phyloP scores from a whole-genome alignment of 2,888 invertebrate genomes.

The Drosophila bunnanda region DNA sequence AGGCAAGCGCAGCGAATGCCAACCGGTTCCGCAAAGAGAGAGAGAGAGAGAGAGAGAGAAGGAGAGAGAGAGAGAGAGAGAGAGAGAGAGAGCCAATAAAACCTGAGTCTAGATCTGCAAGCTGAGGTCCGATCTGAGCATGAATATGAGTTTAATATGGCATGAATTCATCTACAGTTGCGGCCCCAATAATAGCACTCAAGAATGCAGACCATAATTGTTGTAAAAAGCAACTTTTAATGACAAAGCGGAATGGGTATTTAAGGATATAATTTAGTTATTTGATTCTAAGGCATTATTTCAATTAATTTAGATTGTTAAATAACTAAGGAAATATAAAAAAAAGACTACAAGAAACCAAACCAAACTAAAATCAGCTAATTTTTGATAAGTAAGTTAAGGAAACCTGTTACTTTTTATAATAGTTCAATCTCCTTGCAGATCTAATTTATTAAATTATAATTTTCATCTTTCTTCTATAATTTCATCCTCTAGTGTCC shows the following conservation, averaged over 20 bases:
- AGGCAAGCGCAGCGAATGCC: conserved; percentile 61
- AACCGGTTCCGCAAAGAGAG: conserved; percentile 58
- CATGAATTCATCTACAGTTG: conserved; percentile 12
- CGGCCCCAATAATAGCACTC: conserved; percentile 17
- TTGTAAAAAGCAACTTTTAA: not conserved
- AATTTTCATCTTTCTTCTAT: not conserved
- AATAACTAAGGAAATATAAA: not conserved
- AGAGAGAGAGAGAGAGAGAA: not conserved
- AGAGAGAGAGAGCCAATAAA: conserved; percentile 52
- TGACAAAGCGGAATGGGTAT: not conserved
- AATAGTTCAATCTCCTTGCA: not conserved
- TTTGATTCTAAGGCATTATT: not conserved
- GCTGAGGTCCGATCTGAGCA: conserved; percentile 17
- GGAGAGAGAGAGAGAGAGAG: not conserved
- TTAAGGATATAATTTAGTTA: not conserved
- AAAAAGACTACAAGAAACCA: not conserved
- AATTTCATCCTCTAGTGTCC: not conserved
- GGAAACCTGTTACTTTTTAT: not conserved
- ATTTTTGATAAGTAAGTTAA: not conserved
- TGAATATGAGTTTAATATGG: conserved; percentile 30
- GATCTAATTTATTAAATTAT: not conserved
- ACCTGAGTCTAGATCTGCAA: conserved; percentile 11
- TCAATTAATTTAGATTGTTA: not conserved
- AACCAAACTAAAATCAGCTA: not conserved
- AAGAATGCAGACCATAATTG: conserved; percentile 9